A percentile compares a stretch with the other conserved stretches of the same genome.
Evolutionary conservation across 1,140 invertebrate species (phyloP).

Genomic region (Spodoptera frugiperda): DNA sequence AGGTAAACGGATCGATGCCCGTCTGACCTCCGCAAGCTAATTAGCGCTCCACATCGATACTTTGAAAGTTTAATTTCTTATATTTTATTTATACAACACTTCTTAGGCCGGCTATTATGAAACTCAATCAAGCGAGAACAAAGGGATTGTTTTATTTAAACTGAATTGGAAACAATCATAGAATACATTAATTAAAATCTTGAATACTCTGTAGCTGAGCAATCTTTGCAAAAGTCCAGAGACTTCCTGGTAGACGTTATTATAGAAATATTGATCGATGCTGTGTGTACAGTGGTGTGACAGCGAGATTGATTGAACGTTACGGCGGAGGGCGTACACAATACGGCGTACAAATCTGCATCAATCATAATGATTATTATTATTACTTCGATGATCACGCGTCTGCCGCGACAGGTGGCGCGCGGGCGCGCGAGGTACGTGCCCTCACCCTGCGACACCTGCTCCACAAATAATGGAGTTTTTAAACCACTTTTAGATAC

Average conservation of each 20-base stretch:
- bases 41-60: not conserved
- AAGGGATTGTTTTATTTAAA: not conserved
- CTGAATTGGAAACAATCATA: not conserved
- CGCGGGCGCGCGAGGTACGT: not conserved
- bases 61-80: not conserved
- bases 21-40: constrained; percentile 7
- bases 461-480: not conserved
- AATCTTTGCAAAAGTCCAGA: not conserved
- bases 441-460: not conserved
- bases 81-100: constrained; percentile 1
- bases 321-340: too few species aligned
- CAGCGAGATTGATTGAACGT: not conserved
- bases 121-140: constrained; percentile 18
- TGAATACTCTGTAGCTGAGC: too few species aligned
- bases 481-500: not conserved
- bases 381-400: not conserved
- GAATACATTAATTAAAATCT: too few species aligned
- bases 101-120: not conserved
- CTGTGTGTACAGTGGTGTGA: not conserved
- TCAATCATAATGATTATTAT: constrained; percentile 28
- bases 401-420: constrained; percentile 6
- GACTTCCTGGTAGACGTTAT: not conserved
- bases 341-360: not conserved
- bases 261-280: not conserved
- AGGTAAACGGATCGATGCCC: not conserved